These are phyloP conservation scores for Dipodomys ordii DNA, from an alignment of 2,113 vertebrate genomes.

Conservation along the genomic window DNA sequence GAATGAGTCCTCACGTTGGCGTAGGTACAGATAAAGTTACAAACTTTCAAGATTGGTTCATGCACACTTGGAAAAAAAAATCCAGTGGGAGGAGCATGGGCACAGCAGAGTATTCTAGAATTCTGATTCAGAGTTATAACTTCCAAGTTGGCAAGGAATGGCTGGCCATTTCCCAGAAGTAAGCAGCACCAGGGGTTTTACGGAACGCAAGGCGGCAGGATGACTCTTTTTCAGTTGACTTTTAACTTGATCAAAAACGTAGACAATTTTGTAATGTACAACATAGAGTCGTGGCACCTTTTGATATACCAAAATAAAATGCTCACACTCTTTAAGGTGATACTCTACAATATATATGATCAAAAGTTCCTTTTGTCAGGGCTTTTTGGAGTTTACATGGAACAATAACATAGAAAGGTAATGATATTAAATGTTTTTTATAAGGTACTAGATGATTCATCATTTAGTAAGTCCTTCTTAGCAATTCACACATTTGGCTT, in stretches of 20 bases:
- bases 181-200: neutral
- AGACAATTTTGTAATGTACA: neutral
- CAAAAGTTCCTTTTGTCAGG: neutral
- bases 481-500: neutral
- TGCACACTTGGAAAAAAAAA: neutral
- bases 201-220: constrained; percentile 65
- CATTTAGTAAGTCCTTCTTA: neutral
- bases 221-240: constrained; percentile 31
- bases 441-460: neutral
- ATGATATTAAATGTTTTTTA: neutral
- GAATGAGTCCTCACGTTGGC: constrained; percentile 42
- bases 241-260: constrained; percentile 2
- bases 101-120: constrained; percentile 27
- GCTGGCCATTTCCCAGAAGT: neutral
- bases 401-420: neutral
- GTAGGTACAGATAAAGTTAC: constrained; percentile 48
- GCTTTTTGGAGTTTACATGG: neutral
- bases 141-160: neutral
- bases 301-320: neutral
- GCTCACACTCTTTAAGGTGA: neutral
- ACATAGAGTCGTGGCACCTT: neutral
- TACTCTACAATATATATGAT: neutral
- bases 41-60: constrained; percentile 4
- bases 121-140: constrained; percentile 47
- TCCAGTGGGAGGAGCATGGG: neutral